phyloP scores from a whole-genome alignment of 1,140 invertebrate genomes.

The Drosophila subobscura region DNA sequence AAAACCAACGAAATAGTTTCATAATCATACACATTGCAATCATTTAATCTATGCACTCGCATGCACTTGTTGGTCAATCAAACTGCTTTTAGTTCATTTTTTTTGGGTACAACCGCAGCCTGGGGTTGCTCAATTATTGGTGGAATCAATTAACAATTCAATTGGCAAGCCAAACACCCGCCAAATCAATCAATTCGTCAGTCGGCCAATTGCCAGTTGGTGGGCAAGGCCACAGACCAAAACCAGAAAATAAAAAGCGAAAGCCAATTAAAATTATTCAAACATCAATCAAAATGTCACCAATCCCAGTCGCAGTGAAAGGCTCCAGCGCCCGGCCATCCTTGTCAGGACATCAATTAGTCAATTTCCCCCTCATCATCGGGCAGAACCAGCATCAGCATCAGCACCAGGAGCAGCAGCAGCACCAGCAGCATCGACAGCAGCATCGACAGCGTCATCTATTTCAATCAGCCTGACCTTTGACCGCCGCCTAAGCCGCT shows the following conservation, averaged over 20 bases:
- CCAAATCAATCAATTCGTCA: conserved; percentile 32
- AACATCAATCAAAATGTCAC: conserved; percentile 72
- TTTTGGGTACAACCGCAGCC: too few species aligned
- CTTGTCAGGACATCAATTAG: conserved; percentile 28
- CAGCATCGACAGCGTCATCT: conserved; percentile 29
- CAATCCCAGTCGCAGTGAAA: conserved; percentile 20
- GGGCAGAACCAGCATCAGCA: background rate
- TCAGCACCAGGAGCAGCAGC: conserved; percentile 6
- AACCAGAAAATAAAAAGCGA: conserved; percentile 9
- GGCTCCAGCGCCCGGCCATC: background rate
- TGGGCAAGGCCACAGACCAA: conserved; percentile 11
- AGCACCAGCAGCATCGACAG: background rate
- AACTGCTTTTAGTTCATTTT: too few species aligned
- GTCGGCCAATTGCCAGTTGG: conserved; percentile 27
- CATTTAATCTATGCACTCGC: background rate
- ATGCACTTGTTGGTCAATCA: too few species aligned
- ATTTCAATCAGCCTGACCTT: conserved; percentile 36
- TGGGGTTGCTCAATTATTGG: too few species aligned
- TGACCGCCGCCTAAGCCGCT: conserved; percentile 20
- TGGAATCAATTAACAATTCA: conserved; percentile 46
- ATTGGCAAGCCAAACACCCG: conserved; percentile 51
- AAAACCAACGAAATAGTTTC: too few species aligned
- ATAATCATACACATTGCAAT: too few species aligned
- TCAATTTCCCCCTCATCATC: conserved; percentile 12
- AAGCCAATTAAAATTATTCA: conserved; percentile 67